A percentile compares a stretch with the other conserved stretches of the same genome.
These are phyloP conservation scores for Lissonota sp. DNA, from an alignment of 2,888 invertebrate genomes.

Conservation along the genomic window DNA sequence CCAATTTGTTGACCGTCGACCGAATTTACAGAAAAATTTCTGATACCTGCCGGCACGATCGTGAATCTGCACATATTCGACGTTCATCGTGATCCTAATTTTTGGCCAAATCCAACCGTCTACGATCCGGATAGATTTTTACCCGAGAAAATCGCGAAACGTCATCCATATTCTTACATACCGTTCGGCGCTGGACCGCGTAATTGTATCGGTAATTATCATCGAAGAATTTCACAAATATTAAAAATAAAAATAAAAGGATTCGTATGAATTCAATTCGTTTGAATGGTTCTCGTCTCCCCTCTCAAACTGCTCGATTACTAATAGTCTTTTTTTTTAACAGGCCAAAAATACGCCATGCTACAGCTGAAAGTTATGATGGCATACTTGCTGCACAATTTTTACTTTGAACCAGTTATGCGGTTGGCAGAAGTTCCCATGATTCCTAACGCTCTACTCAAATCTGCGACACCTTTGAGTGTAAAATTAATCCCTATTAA, in stretches of 20 bases:
- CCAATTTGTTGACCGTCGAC: background rate
- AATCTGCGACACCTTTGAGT: constrained; percentile 63
- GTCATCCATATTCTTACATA: constrained; percentile 87
- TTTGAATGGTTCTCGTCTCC: no score
- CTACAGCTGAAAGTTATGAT: constrained; percentile 66
- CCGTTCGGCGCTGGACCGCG: constrained; percentile 89
- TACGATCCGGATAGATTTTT: constrained; percentile 89
- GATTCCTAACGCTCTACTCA: constrained; percentile 60
- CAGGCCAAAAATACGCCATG: constrained; percentile 69
- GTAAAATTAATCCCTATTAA: constrained; percentile 60
- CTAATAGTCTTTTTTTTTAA: constrained; percentile 69
- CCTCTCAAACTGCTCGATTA: no score
- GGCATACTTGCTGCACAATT: constrained; percentile 66
- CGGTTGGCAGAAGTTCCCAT: constrained; percentile 56
- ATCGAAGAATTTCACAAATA: background rate
- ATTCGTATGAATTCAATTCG: no score
- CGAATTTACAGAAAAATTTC: constrained; percentile 82
- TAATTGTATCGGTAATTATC: constrained; percentile 87
- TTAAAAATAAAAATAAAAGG: background rate
- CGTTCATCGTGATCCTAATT: constrained; percentile 87
- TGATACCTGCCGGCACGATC: constrained; percentile 84
- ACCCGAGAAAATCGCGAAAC: constrained; percentile 82
- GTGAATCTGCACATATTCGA: constrained; percentile 87
- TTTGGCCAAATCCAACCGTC: constrained; percentile 87
- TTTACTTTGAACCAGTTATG: constrained; percentile 66